Percentiles rank a stretch among this genome's conserved stretches.
Evolutionary conservation across 2,113 vertebrate species (phyloP).

Genomic region (Hemichromis elongatus): DNA sequence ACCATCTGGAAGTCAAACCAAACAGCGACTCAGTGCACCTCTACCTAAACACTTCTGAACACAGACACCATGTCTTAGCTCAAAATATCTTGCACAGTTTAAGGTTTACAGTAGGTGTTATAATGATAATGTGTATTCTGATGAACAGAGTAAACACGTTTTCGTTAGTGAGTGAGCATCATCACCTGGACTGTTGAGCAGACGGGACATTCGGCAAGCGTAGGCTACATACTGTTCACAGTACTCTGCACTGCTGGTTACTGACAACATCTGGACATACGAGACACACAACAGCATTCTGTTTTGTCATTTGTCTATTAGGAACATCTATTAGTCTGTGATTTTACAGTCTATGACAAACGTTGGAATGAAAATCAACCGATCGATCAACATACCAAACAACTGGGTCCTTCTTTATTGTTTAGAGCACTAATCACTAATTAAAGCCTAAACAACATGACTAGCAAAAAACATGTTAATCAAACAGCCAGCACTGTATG

Average conservation of each 20-base stretch:
- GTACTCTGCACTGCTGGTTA: conserved; percentile 85
- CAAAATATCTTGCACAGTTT: neutral
- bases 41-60: neutral
- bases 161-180: neutral
- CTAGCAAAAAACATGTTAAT: neutral
- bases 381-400: neutral
- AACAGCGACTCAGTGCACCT: neutral
- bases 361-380: neutral
- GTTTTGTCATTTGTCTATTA: neutral
- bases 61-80: neutral
- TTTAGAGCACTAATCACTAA: neutral
- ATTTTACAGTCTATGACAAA: neutral
- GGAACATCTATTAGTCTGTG: rapidly evolving
- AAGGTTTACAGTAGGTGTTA: neutral
- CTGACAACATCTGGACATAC: conserved; percentile 75
- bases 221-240: conserved; percentile 92
- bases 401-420: neutral
- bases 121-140: rapidly evolving
- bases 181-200: conserved; percentile 92
- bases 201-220: conserved; percentile 86
- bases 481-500: rapidly evolving
- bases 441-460: neutral
- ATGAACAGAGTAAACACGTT: neutral
- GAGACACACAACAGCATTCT: rapidly evolving
- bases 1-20: conserved; percentile 73